Conservation (phyloP, 2,113 vertebrate species). For the Istiophorus platypterus region DNA sequence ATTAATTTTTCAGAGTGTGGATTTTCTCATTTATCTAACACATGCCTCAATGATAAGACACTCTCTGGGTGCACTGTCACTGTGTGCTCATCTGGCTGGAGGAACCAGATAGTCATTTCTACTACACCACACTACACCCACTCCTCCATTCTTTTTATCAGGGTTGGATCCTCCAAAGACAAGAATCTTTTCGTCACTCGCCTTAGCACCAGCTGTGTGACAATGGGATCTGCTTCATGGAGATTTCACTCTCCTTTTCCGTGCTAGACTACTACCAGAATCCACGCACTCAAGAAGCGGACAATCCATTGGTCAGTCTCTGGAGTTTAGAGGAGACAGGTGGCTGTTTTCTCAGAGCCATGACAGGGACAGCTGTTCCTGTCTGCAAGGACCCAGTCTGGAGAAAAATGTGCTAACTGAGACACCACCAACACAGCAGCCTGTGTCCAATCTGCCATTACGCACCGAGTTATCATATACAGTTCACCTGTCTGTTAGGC, state of each 20-base stretch:
- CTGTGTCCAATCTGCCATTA: not conserved
- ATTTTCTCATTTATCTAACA: constrained; percentile 66
- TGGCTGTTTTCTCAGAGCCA: constrained; percentile 49
- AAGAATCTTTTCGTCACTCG: constrained; percentile 45
- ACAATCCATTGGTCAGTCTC: constrained; percentile 52
- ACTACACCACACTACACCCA: not conserved
- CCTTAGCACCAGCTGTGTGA: constrained; percentile 32
- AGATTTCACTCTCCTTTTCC: constrained; percentile 44
- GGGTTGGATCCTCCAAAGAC: constrained; percentile 41
- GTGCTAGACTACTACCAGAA: constrained; percentile 55
- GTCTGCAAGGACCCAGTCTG: constrained; percentile 32
- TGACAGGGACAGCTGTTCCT: constrained; percentile 61
- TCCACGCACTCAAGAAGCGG: constrained; percentile 46
- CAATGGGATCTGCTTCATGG: constrained; percentile 36
- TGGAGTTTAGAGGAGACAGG: constrained; percentile 50
- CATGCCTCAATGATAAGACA: constrained; percentile 49
- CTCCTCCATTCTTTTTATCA: constrained; percentile 29
- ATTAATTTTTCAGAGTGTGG: constrained; percentile 71
- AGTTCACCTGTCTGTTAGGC: not conserved
- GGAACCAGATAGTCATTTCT: constrained; percentile 43
- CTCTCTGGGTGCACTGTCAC: constrained; percentile 24
- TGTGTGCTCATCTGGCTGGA: constrained; percentile 45
- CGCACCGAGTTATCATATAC: constrained; percentile 19
- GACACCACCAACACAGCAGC: constrained; percentile 1
- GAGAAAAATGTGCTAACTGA: constrained; percentile 28